These are phyloP conservation scores for Metopolophium dirhodum DNA, from an alignment of 1,140 invertebrate species.

Conservation along the genomic window DNA sequence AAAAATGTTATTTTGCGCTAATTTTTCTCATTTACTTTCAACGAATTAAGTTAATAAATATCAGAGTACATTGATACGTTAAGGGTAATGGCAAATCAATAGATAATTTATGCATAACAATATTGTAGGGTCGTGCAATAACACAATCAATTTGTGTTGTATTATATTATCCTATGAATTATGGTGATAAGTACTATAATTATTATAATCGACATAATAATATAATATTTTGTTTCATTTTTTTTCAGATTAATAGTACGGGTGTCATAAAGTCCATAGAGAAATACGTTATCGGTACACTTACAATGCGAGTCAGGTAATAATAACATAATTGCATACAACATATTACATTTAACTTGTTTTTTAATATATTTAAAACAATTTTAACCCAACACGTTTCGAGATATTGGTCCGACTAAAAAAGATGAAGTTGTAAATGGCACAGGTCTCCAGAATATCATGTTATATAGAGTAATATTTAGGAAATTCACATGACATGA, in stretches of 20 bases:
- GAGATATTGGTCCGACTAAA: not conserved
- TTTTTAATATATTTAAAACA: not conserved
- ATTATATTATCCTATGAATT: not conserved
- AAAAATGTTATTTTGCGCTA: not conserved
- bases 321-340: not conserved
- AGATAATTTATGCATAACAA: not conserved
- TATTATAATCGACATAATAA: not conserved
- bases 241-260: not conserved
- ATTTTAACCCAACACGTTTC: not conserved
- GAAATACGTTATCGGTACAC: not conserved
- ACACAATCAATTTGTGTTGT: not conserved
- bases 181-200: not conserved
- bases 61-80: not conserved
- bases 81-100: not conserved
- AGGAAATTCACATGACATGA: too few species aligned
- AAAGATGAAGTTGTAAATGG: not conserved
- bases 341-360: not conserved
- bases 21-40: not conserved
- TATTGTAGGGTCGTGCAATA: not conserved
- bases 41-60: not conserved
- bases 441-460: too few species aligned
- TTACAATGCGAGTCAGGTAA: not conserved
- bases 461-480: too few species aligned
- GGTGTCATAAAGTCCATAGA: not conserved
- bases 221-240: not conserved